These are phyloP conservation scores for Chlorodrepanis virens DNA, from an alignment of 2,113 vertebrate species.

Conservation along the genomic window DNA sequence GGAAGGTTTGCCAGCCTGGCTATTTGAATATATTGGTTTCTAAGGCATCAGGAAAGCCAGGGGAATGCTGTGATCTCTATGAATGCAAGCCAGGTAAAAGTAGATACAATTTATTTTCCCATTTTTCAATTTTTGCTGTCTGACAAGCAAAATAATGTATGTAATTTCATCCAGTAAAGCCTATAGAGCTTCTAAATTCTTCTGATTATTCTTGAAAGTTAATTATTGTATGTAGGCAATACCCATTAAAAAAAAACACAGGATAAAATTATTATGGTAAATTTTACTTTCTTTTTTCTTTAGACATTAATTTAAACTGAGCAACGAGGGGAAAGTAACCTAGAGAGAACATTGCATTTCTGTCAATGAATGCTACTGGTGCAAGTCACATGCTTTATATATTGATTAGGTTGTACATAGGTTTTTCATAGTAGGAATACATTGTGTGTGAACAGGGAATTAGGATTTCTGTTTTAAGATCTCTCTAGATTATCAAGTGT, in stretches of 20 bases:
- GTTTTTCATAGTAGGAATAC: neutral
- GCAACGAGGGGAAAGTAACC: neutral
- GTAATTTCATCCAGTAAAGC: neutral
- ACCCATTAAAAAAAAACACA: neutral
- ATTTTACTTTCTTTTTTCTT: neutral
- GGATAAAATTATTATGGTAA: neutral
- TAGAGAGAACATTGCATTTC: neutral
- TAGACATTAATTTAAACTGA: neutral
- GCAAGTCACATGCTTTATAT: neutral
- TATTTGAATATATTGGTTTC: slow-evolving; percentile 89
- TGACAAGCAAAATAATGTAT: neutral
- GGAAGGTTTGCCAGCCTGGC: slow-evolving; percentile 89
- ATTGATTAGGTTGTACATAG: neutral
- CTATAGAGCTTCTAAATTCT: neutral
- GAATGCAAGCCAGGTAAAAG: slow-evolving; percentile 90
- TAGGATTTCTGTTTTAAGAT: neutral
- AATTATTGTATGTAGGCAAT: neutral
- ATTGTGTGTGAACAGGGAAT: neutral
- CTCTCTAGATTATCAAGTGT: neutral
- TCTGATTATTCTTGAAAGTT: neutral
- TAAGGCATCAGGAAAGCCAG: slow-evolving; percentile 88
- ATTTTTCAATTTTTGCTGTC: neutral
- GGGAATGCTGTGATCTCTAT: slow-evolving; percentile 90
- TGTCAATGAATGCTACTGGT: neutral
- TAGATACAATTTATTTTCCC: neutral